Conservation (phyloP, 2,113 vertebrate species). For the Laterallus jamaicensis region DNA sequence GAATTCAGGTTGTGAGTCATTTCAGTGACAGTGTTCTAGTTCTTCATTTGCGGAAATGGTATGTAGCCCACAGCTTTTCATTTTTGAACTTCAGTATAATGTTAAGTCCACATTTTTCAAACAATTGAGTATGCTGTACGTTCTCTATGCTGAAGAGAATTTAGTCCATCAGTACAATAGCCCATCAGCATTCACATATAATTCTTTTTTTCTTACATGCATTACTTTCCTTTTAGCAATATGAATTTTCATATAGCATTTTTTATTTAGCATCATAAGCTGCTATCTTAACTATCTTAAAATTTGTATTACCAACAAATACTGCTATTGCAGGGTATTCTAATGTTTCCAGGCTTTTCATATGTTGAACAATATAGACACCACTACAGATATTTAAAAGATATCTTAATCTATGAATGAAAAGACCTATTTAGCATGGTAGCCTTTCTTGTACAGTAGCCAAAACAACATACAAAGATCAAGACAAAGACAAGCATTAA, state of each 20-base stretch:
- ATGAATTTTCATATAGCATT: background rate
- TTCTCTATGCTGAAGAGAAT: background rate
- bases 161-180: background rate
- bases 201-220: background rate
- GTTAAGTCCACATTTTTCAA: background rate
- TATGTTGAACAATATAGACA: background rate
- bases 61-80: background rate
- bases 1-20: background rate
- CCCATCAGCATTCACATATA: background rate
- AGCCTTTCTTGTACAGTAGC: background rate
- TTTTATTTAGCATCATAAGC: background rate
- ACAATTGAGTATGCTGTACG: background rate
- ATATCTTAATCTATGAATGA: background rate
- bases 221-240: background rate
- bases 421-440: background rate
- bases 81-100: background rate
- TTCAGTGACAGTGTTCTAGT: background rate
- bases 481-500: background rate
- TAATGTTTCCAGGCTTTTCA: background rate
- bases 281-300: background rate
- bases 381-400: background rate
- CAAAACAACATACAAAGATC: background rate
- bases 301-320: background rate
- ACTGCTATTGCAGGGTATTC: background rate
- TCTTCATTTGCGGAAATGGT: background rate